phyloP scores from a whole-genome alignment of 2,797 vertebrate species.

The Channallabes apus region DNA sequence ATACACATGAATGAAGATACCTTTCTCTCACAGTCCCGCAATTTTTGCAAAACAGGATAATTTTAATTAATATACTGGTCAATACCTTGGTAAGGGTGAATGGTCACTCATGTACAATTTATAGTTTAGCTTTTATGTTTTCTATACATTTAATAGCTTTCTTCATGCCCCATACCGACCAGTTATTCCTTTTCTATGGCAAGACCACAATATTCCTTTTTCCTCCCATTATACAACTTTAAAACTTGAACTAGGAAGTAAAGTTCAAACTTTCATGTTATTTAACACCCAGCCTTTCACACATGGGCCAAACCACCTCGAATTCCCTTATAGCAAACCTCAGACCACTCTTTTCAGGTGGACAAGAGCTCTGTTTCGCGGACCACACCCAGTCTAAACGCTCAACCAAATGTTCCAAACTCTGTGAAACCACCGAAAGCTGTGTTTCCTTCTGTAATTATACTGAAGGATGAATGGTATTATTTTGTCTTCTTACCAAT shows the following conservation, averaged over 20 bases:
- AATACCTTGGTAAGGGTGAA: background rate
- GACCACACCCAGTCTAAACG: background rate
- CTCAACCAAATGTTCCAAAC: background rate
- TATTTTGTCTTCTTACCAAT: background rate
- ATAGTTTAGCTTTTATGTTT: background rate
- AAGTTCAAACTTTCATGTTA: background rate
- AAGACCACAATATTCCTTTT: conserved; percentile 2
- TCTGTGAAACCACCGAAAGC: background rate
- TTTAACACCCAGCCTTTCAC: background rate
- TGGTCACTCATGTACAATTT: background rate
- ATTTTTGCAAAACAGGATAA: background rate
- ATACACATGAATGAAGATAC: background rate
- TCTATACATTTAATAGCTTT: background rate
- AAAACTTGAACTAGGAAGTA: conserved; percentile 11
- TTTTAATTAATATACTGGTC: background rate
- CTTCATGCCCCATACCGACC: background rate
- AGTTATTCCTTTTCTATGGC: conserved; percentile 9
- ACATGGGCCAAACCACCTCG: background rate
- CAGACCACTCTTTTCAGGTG: conserved; percentile 1
- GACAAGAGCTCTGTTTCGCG: conserved; percentile 6
- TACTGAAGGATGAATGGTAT: background rate
- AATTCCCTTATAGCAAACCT: background rate
- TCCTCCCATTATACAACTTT: background rate
- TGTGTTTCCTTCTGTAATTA: background rate
- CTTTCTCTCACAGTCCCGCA: background rate